Evolutionary conservation across 2,113 vertebrate genomes (phyloP).

Genomic region (Theristicus caerulescens): DNA sequence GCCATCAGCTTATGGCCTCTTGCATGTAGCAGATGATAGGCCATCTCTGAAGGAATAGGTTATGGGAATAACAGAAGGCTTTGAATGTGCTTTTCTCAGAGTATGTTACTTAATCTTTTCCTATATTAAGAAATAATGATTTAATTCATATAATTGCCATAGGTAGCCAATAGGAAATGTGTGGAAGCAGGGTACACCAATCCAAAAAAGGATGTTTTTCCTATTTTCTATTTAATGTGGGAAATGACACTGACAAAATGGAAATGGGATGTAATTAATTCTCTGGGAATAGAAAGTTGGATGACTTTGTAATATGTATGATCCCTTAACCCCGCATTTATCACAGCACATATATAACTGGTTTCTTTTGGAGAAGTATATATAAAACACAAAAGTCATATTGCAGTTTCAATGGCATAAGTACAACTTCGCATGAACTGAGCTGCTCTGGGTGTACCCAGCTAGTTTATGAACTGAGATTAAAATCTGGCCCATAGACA

Average conservation of each 20-base stretch:
- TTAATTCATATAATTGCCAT: background rate
- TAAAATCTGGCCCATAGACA: background rate
- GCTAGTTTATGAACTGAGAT: background rate
- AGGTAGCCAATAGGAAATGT: background rate
- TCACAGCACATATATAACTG: background rate
- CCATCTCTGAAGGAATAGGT: background rate
- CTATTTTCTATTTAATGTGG: background rate
- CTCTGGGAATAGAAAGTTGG: background rate
- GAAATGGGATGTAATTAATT: background rate
- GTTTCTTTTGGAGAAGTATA: background rate
- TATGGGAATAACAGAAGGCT: background rate
- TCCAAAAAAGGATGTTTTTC: background rate
- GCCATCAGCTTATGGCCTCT: background rate
- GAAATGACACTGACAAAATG: conserved; percentile 1
- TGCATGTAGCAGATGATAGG: background rate
- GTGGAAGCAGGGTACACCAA: background rate
- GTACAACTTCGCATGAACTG: background rate
- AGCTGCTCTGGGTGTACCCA: background rate
- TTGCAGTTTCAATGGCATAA: background rate
- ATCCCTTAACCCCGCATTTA: background rate
- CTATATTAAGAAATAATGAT: background rate
- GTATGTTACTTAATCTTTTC: background rate
- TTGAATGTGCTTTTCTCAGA: background rate
- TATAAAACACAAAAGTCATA: background rate
- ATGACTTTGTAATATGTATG: background rate